phyloP scores from a whole-genome alignment of 53 echinoderm and acorn worm genomes.

The Astropecten irregularis region DNA sequence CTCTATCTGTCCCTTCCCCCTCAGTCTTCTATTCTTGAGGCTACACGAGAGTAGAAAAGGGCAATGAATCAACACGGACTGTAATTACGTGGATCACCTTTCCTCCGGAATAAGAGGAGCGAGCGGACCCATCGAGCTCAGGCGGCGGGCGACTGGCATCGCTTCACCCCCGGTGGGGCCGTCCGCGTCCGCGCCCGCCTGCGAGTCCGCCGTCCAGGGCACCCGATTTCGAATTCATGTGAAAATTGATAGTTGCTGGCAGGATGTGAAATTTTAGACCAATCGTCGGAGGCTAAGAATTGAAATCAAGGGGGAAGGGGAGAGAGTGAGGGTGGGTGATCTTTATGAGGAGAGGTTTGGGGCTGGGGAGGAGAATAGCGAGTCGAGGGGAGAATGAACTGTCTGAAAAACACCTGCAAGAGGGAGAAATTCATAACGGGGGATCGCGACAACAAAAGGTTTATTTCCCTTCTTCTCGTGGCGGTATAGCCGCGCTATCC shows the following conservation, averaged over 20 bases:
- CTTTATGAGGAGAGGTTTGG: background rate
- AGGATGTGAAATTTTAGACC: slow-evolving; percentile 55
- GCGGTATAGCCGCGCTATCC: slow-evolving; percentile 13
- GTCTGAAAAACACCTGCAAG: slow-evolving; percentile 62
- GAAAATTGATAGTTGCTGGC: slow-evolving; percentile 53
- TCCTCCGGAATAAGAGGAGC: background rate
- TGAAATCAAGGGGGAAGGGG: background rate
- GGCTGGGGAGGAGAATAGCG: background rate
- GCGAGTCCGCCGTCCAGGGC: too few relatives aligned
- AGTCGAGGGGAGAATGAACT: too few relatives aligned
- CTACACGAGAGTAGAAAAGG: too few relatives aligned
- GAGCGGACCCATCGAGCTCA: background rate
- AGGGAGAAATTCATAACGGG: slow-evolving; percentile 58
- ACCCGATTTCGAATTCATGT: slow-evolving; percentile 54
- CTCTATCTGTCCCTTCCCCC: too few relatives aligned
- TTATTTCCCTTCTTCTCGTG: slow-evolving; percentile 19
- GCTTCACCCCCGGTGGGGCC: too few relatives aligned
- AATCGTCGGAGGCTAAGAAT: slow-evolving; percentile 22
- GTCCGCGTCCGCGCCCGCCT: too few relatives aligned
- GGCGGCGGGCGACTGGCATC: too few relatives aligned
- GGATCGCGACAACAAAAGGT: slow-evolving; percentile 31
- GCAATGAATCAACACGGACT: slow-evolving; percentile 44
- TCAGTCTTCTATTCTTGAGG: background rate
- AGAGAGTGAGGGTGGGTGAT: background rate
- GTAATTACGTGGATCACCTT: slow-evolving; percentile 46